Conservation (phyloP, 2,113 vertebrate species). For the Gavialis gangeticus region DNA sequence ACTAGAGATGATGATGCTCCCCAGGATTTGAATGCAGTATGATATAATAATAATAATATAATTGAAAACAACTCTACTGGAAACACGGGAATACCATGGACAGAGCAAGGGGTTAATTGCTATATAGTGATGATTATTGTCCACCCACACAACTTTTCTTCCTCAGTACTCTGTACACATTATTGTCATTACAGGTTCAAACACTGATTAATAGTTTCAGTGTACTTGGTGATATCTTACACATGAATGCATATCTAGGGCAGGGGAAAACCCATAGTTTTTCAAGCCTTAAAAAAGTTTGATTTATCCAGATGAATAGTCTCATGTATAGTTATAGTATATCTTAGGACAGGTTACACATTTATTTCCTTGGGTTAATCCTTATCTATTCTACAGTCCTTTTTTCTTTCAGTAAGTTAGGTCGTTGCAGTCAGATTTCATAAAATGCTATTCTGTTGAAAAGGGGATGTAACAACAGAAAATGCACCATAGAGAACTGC, state of each 20-base stretch:
- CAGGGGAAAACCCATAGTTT: conserved; percentile 77
- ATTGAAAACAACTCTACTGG: not conserved
- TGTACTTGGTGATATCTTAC: conserved; percentile 79
- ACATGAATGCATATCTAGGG: conserved; percentile 82
- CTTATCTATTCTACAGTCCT: not conserved
- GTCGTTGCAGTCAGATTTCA: not conserved
- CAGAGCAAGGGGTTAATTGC: conserved; percentile 40
- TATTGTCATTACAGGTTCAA: conserved; percentile 45
- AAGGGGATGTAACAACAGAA: not conserved
- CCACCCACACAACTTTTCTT: conserved; percentile 7
- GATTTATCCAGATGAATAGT: not conserved
- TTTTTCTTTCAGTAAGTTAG: conserved; percentile 10
- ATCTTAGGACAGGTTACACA: not conserved
- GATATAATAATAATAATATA: not conserved
- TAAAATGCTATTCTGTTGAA: conserved; percentile 5
- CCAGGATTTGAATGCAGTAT: not conserved
- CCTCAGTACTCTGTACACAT: not conserved
- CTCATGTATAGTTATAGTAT: not conserved
- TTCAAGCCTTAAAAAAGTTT: conserved; percentile 7
- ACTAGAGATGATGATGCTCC: not conserved
- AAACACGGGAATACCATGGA: not conserved
- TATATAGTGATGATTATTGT: not conserved
- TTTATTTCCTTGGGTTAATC: not conserved
- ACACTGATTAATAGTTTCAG: conserved; percentile 75
- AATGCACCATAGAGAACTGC: not conserved